A percentile compares a stretch with the other conserved stretches of the same genome.
Evolutionary conservation across 2,888 invertebrate genomes (phyloP).

Genomic region (Agrochola litura): DNA sequence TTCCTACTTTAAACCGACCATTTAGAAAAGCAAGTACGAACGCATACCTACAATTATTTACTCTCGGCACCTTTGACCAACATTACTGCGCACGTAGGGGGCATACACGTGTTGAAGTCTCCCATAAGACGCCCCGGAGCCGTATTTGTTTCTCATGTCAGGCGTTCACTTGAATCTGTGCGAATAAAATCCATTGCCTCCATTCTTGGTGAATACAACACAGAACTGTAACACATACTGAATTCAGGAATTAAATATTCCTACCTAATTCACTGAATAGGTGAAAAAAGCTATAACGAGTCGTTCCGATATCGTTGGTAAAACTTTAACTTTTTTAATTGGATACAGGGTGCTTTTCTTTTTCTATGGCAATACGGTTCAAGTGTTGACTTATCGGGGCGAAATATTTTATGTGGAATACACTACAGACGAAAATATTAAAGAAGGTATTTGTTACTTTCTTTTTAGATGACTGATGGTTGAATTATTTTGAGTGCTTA

Average conservation of each 20-base stretch:
- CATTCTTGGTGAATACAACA: neutral
- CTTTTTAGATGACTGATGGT: neutral
- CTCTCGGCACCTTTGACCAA: neutral
- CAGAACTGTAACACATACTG: neutral
- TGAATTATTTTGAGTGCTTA: neutral
- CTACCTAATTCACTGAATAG: no score
- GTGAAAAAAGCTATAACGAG: neutral
- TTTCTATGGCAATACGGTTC: neutral
- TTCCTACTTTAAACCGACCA: neutral
- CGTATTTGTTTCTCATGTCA: neutral
- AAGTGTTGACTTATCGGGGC: neutral
- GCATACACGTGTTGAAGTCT: constrained; percentile 37
- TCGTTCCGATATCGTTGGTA: neutral
- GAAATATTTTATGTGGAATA: neutral
- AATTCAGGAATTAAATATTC: no score
- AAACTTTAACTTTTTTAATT: neutral
- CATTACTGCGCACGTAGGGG: neutral
- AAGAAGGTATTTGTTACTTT: neutral
- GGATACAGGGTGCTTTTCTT: neutral
- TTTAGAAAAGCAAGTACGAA: neutral
- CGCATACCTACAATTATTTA: constrained; percentile 13
- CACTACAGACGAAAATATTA: neutral
- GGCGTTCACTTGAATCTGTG: neutral
- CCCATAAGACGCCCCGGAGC: neutral
- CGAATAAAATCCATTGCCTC: neutral